Evolutionary conservation across 2,888 invertebrate species (phyloP), one percentile per base, ranked within the genome.

Genomic region (Drosophila nigritarsus): DNA sequence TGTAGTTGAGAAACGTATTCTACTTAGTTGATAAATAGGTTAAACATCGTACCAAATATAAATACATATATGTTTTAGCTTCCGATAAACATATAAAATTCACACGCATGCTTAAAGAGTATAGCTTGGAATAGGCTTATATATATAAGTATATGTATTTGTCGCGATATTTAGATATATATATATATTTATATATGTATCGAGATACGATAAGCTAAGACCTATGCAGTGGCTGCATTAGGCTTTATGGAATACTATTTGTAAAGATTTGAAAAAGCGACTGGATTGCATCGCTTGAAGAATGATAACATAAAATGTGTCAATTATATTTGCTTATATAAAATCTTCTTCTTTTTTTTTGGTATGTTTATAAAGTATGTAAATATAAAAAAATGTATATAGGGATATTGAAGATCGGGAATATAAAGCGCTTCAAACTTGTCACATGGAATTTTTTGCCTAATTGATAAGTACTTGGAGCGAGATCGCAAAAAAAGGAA

Each of bases 401-500:
- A 11, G 49, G 49, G 8, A 45, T 24, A 24, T 61, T 54, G 45
- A 53, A 49, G 36, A 54, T 42, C 27, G 40, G 29, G 34, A n/a
- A 75, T 49, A 65, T 58, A 27, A 72, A 81, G 61, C 65, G 72
- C 59, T 69, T 78, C 11, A 18, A 77, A 68, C 62, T 74, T 73
- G 72, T 81, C 68, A 72, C 53, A 59, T 71, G 62, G 61, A 79
- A 74, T 66, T 68, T 68, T 18, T 62, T 45, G 42, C 45, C 56
- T 11, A 56, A 34, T 49, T 54, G 38, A 73, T 53, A 82, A 74
- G 72, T 80, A 83, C 65, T 59, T 64, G 65, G 24, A 61, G 69
- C 74, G 89, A 80, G 87, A 85, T 85, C 87, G 73, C 51, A 51
- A 51, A 71, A 68, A 69, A 73, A 73, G 77, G 79, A 80, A 73